A percentile compares a stretch with the other conserved stretches of the same genome.
Evolutionary conservation across 2,888 invertebrate species (phyloP).

Genomic region (Drosophila suboccidentalis): DNA sequence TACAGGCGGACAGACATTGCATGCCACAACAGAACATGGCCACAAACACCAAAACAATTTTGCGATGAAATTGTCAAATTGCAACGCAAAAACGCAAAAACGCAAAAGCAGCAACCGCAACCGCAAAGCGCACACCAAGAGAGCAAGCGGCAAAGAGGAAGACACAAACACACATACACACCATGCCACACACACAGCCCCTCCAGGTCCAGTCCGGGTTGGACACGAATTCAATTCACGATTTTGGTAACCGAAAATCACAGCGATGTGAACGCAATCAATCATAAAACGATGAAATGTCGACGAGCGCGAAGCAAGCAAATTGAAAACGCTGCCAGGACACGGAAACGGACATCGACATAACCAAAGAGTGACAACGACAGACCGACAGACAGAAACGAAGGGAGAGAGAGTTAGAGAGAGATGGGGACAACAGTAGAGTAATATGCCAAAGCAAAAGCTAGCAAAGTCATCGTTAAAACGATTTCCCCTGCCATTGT

Average conservation of each 20-base stretch:
- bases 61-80: slow-evolving; percentile 81
- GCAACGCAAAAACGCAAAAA: slow-evolving; percentile 76
- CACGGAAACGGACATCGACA: slow-evolving; percentile 17
- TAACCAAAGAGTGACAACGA: not conserved
- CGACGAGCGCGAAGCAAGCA: slow-evolving; percentile 46
- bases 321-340: slow-evolving; percentile 51
- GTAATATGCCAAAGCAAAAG: slow-evolving; percentile 7
- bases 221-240: slow-evolving; percentile 73
- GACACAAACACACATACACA: not conserved
- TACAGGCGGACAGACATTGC: slow-evolving; percentile 1
- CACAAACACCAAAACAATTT: slow-evolving; percentile 81
- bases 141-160: not conserved
- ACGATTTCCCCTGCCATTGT: slow-evolving; percentile 23
- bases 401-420: not conserved
- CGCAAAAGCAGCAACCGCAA: slow-evolving; percentile 76
- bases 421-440: not conserved
- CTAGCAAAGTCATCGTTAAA: slow-evolving; percentile 28
- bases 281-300: slow-evolving; percentile 81
- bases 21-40: slow-evolving; percentile 63
- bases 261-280: slow-evolving; percentile 75
- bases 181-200: not conserved
- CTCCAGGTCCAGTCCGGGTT: slow-evolving; percentile 1
- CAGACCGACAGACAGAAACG: not conserved
- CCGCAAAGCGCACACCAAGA: slow-evolving; percentile 63
- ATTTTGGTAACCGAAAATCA: slow-evolving; percentile 77